Base-by-base conservation (phyloP, 2,113 vertebrate genomes). In the Eidolon helvum region DNA sequence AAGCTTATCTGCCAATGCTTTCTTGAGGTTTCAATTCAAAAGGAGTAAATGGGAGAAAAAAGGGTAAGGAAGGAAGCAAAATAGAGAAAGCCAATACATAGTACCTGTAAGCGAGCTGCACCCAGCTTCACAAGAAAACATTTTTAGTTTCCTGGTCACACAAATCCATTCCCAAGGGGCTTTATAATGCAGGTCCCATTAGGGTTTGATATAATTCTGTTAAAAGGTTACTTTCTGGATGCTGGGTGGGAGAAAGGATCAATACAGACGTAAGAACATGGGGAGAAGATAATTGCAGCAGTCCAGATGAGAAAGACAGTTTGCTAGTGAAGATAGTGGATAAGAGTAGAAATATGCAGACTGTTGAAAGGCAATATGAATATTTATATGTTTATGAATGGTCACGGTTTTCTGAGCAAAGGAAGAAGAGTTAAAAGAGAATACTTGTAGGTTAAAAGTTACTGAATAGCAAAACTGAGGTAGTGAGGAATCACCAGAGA, bases 401-500 rank as follows among this genome's bases (percentile, higher is more conserved):
- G 53, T 83, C 45, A 40, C 38, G 53, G 19, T 4, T 77, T 97
- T 87, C 43, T 55, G 43, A 93, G 53, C 50, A 90, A 55, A 93
- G 72, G 15, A 50, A 83, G 35, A 85, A 74, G 48, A 80, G 28
- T 35, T 89, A 57, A 79, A 96, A 90, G 65, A 80, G 35, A 87
- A 83, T 68, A 26, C 28, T 77, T 75, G 77, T 35, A 90, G 82
- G 45, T 69, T 82, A 86, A 82, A 95, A 48, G 87, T 71, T 55
- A 83, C 43, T 83, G 43, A 93, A 87, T 48, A 82, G 35, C 59
- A 95, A 90, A 86, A 28, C 16, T 69, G 75, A 95, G 35, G 61
- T 12, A 95, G 53, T 86, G 59, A 82, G 74, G 86, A 93, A 75
- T 10, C 63, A 59, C 75, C 50, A 85, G 65, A 83, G 19, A 74